Percentiles rank a stretch among this genome's conserved stretches.
These are phyloP conservation scores for Drosophila vallismaia DNA, from an alignment of 2,888 invertebrate species.

Conservation along the genomic window DNA sequence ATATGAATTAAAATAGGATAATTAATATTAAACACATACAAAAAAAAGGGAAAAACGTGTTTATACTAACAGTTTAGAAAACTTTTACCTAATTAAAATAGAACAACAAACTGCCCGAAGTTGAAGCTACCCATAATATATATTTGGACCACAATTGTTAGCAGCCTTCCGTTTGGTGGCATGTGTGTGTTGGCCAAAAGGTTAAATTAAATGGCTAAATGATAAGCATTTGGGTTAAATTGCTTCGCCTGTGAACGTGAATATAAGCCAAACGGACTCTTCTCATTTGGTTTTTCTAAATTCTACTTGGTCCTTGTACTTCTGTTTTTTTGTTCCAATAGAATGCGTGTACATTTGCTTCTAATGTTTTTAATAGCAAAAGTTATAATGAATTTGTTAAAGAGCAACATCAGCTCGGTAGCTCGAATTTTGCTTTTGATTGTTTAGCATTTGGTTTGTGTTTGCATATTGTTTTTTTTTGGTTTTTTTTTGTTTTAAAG, in stretches of 20 bases:
- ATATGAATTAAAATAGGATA: neutral
- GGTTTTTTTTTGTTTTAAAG: constrained; percentile 41
- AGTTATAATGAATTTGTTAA: constrained; percentile 77
- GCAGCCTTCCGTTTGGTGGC: constrained; percentile 29
- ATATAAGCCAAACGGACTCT: constrained; percentile 30
- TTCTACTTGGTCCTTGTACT: neutral
- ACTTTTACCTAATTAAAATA: neutral
- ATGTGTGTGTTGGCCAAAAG: constrained; percentile 59
- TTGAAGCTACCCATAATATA: neutral
- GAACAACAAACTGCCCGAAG: neutral
- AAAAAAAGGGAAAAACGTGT: neutral
- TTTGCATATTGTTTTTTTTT: constrained; percentile 10
- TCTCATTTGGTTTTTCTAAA: neutral
- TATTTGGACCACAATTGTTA: constrained; percentile 4
- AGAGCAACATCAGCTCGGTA: constrained; percentile 46
- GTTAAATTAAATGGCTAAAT: constrained; percentile 79
- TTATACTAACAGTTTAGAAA: neutral
- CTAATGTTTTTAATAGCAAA: constrained; percentile 78
- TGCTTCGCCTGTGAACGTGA: constrained; percentile 49
- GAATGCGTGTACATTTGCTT: constrained; percentile 58
- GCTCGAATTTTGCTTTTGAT: constrained; percentile 41
- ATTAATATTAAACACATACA: neutral
- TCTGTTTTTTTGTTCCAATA: constrained; percentile 7
- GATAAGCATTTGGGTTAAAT: constrained; percentile 79
- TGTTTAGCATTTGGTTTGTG: constrained; percentile 51